Percentiles rank a stretch among this genome's conserved stretches.
These are phyloP conservation scores for Caenorhabditis wallacei DNA, from an alignment of 2,888 invertebrate species.

Conservation along the genomic window DNA sequence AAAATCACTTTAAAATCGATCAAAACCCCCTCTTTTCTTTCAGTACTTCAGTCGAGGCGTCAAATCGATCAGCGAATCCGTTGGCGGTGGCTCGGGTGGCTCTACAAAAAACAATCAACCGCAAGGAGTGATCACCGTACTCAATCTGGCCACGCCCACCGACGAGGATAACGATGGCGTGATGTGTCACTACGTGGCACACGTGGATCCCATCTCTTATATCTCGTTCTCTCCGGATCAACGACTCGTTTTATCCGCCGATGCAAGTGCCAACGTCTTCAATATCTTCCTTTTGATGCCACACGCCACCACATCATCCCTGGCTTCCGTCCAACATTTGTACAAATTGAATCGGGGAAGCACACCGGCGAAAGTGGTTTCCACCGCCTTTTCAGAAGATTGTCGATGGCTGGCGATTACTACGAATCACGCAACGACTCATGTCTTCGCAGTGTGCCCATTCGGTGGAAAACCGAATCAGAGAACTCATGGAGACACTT, in stretches of 20 bases:
- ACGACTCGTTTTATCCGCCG: constrained; percentile 84
- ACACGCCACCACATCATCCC: constrained; percentile 90
- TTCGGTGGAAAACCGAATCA: constrained; percentile 91
- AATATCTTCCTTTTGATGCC: constrained; percentile 95
- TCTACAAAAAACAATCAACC: constrained; percentile 52
- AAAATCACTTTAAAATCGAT: neutral
- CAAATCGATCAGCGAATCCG: constrained; percentile 84
- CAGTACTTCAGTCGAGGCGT: constrained; percentile 84
- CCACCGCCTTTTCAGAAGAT: constrained; percentile 61
- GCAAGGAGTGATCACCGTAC: constrained; percentile 72
- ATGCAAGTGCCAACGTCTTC: constrained; percentile 86
- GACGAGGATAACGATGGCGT: constrained; percentile 41
- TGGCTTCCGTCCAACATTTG: constrained; percentile 91
- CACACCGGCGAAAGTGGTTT: constrained; percentile 92
- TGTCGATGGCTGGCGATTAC: constrained; percentile 95
- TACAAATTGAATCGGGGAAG: constrained; percentile 96
- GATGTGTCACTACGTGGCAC: constrained; percentile 80
- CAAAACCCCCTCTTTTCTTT: constrained; percentile 35
- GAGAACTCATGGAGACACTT: constrained; percentile 95
- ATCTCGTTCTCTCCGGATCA: constrained; percentile 72
- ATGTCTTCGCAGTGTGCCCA: constrained; percentile 96
- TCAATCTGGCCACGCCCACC: constrained; percentile 55
- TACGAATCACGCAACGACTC: constrained; percentile 94
- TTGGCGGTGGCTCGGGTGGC: constrained; percentile 69
- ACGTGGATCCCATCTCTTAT: constrained; percentile 68